Evolutionary conservation across 1,140 invertebrate genomes (phyloP).

Genomic region (Adelges cooleyi): DNA sequence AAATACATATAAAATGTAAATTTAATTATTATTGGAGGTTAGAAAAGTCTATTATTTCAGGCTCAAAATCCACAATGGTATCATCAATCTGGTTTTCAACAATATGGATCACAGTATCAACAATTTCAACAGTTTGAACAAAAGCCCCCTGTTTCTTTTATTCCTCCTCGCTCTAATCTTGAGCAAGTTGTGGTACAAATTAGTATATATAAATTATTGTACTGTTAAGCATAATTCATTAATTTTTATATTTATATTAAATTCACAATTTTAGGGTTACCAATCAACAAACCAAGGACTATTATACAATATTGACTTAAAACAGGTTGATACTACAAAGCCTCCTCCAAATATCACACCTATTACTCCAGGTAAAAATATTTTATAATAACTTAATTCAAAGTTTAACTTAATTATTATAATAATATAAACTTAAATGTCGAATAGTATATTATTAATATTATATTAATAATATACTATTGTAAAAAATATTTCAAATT

Average conservation of each 20-base stretch:
- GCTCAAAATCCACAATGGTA: slow-evolving; percentile 19
- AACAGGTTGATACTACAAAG: slow-evolving; percentile 21
- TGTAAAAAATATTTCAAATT: no score
- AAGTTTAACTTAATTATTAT: no score
- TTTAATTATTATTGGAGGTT: not conserved
- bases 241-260: not conserved
- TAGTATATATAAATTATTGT: no score
- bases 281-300: slow-evolving; percentile 18
- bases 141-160: not conserved
- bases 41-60: not conserved
- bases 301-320: slow-evolving; percentile 11
- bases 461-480: no score
- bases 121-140: slow-evolving; percentile 23
- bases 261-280: not conserved
- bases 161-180: not conserved
- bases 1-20: no score
- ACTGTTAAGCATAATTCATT: no score
- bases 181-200: slow-evolving; percentile 7
- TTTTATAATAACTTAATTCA: no score
- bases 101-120: slow-evolving; percentile 15
- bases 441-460: no score
- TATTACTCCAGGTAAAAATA: slow-evolving; percentile 6
- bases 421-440: no score
- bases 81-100: slow-evolving; percentile 9
- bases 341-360: slow-evolving; percentile 9